A percentile compares a stretch with the other conserved stretches of the same genome.
These are phyloP conservation scores for Drosophila multiciliata DNA, from an alignment of 2,888 invertebrate species.

Conservation along the genomic window DNA sequence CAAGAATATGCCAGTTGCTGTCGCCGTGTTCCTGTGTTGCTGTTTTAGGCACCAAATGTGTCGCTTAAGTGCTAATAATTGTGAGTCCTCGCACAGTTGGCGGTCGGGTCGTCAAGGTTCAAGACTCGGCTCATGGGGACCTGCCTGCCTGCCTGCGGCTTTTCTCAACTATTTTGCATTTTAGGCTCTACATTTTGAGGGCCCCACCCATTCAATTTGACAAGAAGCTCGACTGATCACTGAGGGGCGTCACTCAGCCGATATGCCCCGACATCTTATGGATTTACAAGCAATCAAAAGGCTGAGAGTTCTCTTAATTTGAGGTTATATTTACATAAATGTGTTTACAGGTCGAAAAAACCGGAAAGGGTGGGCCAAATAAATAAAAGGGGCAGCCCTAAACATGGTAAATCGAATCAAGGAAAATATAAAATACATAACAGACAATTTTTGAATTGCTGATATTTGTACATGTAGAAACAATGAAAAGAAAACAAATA, in stretches of 20 bases:
- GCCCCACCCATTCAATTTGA: conserved; percentile 38
- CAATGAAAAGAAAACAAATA: not conserved
- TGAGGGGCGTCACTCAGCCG: conserved; percentile 31
- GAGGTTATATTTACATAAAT: conserved; percentile 40
- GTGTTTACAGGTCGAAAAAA: conserved; percentile 29
- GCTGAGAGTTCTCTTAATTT: conserved; percentile 39
- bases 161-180: conserved; percentile 39
- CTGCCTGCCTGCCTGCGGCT: conserved; percentile 47
- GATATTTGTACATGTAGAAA: not conserved
- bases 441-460: not conserved
- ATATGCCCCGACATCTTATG: conserved; percentile 28
- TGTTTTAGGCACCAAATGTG: conserved; percentile 65
- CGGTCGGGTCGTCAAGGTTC: conserved; percentile 47
- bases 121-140: conserved; percentile 20
- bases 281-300: conserved; percentile 22
- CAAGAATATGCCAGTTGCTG: conserved; percentile 34
- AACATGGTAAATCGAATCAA: not conserved
- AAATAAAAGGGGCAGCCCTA: not conserved
- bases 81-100: conserved; percentile 75
- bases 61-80: conserved; percentile 78
- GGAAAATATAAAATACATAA: not conserved
- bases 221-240: conserved; percentile 29
- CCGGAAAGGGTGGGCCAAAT: conserved; percentile 9
- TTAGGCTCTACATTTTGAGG: conserved; percentile 16
- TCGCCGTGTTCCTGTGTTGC: conserved; percentile 2